Percentiles rank a stretch among this genome's conserved stretches.
Evolutionary conservation across 2,113 vertebrate species (phyloP).

Genomic region (Baryphthengus martii): DNA sequence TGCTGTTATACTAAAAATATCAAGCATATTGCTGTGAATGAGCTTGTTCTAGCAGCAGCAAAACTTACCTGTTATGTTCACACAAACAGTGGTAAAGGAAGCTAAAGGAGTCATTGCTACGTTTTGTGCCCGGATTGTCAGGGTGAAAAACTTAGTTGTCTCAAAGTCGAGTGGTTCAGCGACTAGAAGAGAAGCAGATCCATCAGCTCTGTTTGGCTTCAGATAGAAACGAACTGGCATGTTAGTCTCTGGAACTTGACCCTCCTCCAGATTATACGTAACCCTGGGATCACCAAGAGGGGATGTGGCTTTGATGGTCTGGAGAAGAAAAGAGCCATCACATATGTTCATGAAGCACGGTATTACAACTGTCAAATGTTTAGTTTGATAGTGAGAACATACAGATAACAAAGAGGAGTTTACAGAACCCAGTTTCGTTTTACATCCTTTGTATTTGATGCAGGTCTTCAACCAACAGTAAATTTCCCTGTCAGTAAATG

Average conservation of each 20-base stretch:
- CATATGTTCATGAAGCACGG: background rate
- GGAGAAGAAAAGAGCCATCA: conserved; percentile 48
- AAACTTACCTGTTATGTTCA: conserved; percentile 84
- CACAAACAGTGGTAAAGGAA: conserved; percentile 82
- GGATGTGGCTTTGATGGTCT: conserved; percentile 87
- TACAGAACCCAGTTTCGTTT: background rate
- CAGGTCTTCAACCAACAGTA: background rate
- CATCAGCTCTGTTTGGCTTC: conserved; percentile 84
- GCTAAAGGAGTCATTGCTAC: conserved; percentile 83
- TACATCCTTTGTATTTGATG: background rate
- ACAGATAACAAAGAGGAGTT: background rate
- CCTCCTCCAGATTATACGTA: conserved; percentile 88
- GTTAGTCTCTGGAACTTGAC: conserved; percentile 88
- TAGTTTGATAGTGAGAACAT: background rate
- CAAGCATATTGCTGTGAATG: background rate
- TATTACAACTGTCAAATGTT: background rate
- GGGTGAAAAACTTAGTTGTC: conserved; percentile 79
- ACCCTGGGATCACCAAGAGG: conserved; percentile 84
- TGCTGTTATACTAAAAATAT: background rate
- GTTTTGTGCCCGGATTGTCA: conserved; percentile 84
- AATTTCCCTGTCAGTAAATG: background rate
- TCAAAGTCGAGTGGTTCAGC: conserved; percentile 89
- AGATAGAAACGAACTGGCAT: conserved; percentile 89
- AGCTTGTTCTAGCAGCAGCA: background rate
- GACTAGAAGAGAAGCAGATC: conserved; percentile 85